Evolutionary conservation across 2,113 vertebrate genomes (phyloP), one percentile per base, ranked within the genome.

Genomic region (Trichomycterus rosablanca): DNA sequence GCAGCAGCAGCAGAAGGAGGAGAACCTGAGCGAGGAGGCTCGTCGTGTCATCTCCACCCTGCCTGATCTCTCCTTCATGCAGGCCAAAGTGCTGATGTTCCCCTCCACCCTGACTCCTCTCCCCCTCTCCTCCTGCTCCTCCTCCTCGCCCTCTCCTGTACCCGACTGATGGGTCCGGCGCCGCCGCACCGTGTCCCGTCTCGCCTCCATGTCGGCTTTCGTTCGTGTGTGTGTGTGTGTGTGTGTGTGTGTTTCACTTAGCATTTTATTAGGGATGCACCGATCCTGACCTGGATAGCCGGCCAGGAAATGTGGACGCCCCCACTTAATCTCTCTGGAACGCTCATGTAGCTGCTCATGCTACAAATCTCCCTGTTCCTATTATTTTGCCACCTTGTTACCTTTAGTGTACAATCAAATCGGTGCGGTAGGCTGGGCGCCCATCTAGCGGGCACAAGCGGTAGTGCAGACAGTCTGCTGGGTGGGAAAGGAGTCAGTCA

Each of bases 1-100:
- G 42, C 89, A 84, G 76, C 97, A 91, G 74, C 90, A 88, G 42
- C 89, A 84, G 76, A 92, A 89, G 75, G 94, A 97, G 49, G 94
- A 99, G 78, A 88, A 94, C 49, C 88, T 97, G 63, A 98, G 94
- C 60, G 87, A 89, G 67, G 96, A 98, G 87, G 94, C 96, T 20
- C 70, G 80, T 61, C 88, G 90, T 72, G 94, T 97, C 74, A 99
- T 99, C 40, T 75, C 87, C 10, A 78, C 77, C 70, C 92, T 99
- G 76, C 94, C 96, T 1, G 96, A 99, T 74, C 81, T 99, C 9
- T 93, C 92, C 59, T 99, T 98, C 89, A 98, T 99, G 95, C 90
- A 93, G 82, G 95, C 95, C 78, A 98, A 97, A 86, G 95, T 97
- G 78, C 85, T 97, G 84, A 98, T 99, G 94, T 99, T 98, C 70